phyloP scores from a whole-genome alignment of 1,140 invertebrate species.

The Hormaphis cornu region DNA sequence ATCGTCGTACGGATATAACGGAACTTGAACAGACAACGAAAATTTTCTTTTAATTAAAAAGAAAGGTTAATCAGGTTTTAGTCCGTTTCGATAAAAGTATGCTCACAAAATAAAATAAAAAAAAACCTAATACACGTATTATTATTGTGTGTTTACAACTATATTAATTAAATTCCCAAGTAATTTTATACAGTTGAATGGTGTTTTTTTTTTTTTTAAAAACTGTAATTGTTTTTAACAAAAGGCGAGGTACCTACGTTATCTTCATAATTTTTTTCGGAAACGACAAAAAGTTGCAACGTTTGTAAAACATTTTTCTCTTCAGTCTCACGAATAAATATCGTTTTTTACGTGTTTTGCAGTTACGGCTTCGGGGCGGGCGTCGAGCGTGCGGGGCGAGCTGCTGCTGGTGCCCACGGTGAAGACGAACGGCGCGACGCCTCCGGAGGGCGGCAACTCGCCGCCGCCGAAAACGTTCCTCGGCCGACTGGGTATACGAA shows the following conservation, averaged over 20 bases:
- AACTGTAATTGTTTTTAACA: no score
- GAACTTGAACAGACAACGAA: neutral
- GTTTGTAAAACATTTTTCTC: no score
- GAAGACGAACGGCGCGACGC: constrained; percentile 7
- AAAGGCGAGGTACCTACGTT: no score
- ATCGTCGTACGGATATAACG: no score
- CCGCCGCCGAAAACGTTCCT: constrained; percentile 52
- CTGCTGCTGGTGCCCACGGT: constrained; percentile 3
- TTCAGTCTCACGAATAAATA: no score
- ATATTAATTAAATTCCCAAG: no score
- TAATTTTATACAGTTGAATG: no score
- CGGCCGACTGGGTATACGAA: constrained; percentile 65
- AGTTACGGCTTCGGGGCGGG: constrained; percentile 25
- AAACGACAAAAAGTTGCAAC: no score
- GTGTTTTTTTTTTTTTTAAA: no score
- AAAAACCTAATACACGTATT: neutral
- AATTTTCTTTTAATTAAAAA: constrained; percentile 19
- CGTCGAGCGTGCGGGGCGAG: constrained; percentile 22
- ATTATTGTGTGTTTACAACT: no score
- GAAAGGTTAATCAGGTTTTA: neutral
- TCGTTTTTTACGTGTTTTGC: no score
- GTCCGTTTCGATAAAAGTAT: neutral
- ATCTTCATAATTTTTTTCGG: no score
- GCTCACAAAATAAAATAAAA: neutral
- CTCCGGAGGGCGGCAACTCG: constrained; percentile 31